phyloP scores from a whole-genome alignment of 2,113 vertebrate genomes.

The Herpetotheres cachinnans region DNA sequence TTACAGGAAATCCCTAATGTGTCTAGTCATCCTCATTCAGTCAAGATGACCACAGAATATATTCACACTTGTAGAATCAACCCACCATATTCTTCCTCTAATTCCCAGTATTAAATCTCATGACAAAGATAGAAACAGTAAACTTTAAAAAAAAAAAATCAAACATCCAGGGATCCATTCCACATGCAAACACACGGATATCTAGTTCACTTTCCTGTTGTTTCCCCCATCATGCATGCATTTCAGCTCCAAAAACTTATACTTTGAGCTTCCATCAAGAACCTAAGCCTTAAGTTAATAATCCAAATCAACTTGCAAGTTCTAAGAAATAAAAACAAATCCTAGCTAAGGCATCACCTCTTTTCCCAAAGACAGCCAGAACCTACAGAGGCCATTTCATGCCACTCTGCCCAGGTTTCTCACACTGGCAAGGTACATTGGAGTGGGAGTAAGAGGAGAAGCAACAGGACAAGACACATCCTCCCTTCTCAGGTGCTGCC shows the following conservation, averaged over 20 bases:
- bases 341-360: neutral
- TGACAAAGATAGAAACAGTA: neutral
- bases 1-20: neutral
- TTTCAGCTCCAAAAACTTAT: neutral
- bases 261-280: neutral
- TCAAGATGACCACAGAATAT: neutral
- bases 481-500: neutral
- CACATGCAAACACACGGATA: neutral
- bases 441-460: neutral
- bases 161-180: neutral
- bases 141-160: neutral
- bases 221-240: neutral
- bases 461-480: neutral
- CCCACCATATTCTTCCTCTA: neutral
- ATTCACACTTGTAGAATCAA: neutral
- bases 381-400: neutral
- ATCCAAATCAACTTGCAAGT: neutral
- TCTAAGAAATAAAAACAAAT: neutral
- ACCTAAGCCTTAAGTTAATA: neutral
- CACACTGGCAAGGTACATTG: neutral
- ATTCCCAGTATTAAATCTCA: neutral
- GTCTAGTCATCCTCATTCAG: neutral
- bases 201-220: neutral
- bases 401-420: neutral
- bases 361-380: neutral